Evolutionary conservation across 2,113 vertebrate species (phyloP).

Genomic region (Epinephelus moara): DNA sequence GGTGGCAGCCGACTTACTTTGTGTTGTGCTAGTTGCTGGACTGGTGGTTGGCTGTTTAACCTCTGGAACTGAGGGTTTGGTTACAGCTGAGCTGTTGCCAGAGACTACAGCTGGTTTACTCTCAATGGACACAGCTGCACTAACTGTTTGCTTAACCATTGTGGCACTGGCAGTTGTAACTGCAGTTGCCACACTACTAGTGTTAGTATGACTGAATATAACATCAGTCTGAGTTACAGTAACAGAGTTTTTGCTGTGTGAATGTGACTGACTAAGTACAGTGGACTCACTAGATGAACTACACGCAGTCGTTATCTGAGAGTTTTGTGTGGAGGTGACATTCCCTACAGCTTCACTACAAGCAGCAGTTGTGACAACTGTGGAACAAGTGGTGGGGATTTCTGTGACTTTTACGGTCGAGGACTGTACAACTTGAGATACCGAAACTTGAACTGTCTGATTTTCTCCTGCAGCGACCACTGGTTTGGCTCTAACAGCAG

Average conservation of each 20-base stretch:
- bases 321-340: slow-evolving; percentile 44
- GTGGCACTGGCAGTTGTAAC: slow-evolving; percentile 40
- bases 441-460: slow-evolving; percentile 49
- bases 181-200: slow-evolving; percentile 21
- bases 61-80: slow-evolving; percentile 50
- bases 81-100: slow-evolving; percentile 38
- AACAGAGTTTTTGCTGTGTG: slow-evolving; percentile 45
- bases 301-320: slow-evolving; percentile 34
- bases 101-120: slow-evolving; percentile 53
- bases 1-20: slow-evolving; percentile 47
- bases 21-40: slow-evolving; percentile 40
- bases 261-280: slow-evolving; percentile 19
- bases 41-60: slow-evolving; percentile 42
- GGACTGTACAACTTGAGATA: slow-evolving; percentile 42
- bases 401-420: slow-evolving; percentile 47
- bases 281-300: slow-evolving; percentile 52
- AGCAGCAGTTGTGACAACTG: slow-evolving; percentile 31
- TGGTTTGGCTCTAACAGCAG: slow-evolving; percentile 73
- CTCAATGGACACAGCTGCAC: slow-evolving; percentile 33
- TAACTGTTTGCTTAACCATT: slow-evolving; percentile 41
- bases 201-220: slow-evolving; percentile 21
- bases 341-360: slow-evolving; percentile 14
- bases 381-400: slow-evolving; percentile 13
- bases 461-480: slow-evolving; percentile 43
- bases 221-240: slow-evolving; percentile 49